Base-by-base conservation (phyloP, 2,113 vertebrate species). In the Castor canadensis region DNA sequence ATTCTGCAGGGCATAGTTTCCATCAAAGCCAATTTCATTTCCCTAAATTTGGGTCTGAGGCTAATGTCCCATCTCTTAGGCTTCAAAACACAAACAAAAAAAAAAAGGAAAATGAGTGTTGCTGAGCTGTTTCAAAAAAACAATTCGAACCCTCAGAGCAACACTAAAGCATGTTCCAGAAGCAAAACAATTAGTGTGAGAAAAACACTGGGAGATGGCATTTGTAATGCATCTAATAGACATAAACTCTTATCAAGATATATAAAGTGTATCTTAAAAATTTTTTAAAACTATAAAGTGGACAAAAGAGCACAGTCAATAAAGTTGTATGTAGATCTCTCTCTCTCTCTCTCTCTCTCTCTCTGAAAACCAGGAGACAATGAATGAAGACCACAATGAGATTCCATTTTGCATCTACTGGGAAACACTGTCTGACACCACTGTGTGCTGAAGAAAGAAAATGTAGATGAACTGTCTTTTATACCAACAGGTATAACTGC, bases 121-220 rank as follows among this genome's bases (percentile, higher is more conserved):
- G n/a, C 40, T 84, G 60, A 94, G 38, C 40, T 69, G 35, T 52
- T 92, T 92, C 22, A 64, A 92, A 93, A 66, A n/a, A 62, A 69
- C 32, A 73, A 76, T 9, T 67, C 20, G 83, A 52, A 60, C 1
- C 60, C 28, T 90, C 30, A 60, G 54, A 43, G 84, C 16, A 96
- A 58, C 28, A 11, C 10, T 47, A 81, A 83, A 60, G 28, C 24
- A 54, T n/a, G 32, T 47, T 87, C n/a, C 40, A 80, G 67, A 26
- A 71, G 30, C 20, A 67, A 76, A 85, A 40, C 28, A 80, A 52
- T 67, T 38, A 43, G 87, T 20, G 35, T 35, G 38, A 75, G 30
- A 35, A 66, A 73, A 11, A 26, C 28, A 71, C 3, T n/a, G 19
- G 60, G 54, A 87, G 19, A 43, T 67, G 35, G 20, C 24, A 93